Percentiles rank a stretch among this genome's conserved stretches.
These are phyloP conservation scores for Tangara arthus DNA, from an alignment of 2,797 vertebrate genomes.

Conservation along the genomic window DNA sequence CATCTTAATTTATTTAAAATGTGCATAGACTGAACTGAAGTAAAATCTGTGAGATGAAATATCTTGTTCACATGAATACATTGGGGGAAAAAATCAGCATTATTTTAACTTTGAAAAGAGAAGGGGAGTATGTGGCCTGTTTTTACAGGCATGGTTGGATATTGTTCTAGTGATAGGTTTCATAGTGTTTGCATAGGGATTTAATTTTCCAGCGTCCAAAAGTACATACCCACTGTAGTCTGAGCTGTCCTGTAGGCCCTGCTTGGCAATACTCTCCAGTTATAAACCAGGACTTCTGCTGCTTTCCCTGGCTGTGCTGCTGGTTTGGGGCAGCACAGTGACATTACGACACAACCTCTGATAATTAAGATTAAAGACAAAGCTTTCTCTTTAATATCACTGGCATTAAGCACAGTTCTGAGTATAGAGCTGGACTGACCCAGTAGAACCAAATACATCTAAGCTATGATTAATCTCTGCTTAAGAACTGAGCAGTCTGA, in stretches of 20 bases:
- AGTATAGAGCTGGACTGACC: neutral
- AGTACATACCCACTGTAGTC: neutral
- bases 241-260: neutral
- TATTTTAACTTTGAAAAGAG: constrained; percentile 43
- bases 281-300: neutral
- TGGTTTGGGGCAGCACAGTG: neutral
- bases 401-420: neutral
- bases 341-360: neutral
- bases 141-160: neutral
- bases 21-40: constrained; percentile 69
- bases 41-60: constrained; percentile 75
- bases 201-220: neutral
- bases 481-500: neutral
- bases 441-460: neutral
- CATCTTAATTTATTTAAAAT: constrained; percentile 80
- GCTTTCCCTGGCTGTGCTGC: neutral
- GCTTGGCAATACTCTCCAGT: neutral
- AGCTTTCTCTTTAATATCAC: neutral
- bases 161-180: neutral
- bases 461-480: neutral
- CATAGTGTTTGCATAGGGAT: neutral
- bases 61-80: constrained; percentile 69
- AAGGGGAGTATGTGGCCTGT: neutral
- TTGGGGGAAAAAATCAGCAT: constrained; percentile 49
- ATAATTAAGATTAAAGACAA: neutral